Base-by-base conservation (phyloP, 2,113 vertebrate species). In the Malurus elegans region DNA sequence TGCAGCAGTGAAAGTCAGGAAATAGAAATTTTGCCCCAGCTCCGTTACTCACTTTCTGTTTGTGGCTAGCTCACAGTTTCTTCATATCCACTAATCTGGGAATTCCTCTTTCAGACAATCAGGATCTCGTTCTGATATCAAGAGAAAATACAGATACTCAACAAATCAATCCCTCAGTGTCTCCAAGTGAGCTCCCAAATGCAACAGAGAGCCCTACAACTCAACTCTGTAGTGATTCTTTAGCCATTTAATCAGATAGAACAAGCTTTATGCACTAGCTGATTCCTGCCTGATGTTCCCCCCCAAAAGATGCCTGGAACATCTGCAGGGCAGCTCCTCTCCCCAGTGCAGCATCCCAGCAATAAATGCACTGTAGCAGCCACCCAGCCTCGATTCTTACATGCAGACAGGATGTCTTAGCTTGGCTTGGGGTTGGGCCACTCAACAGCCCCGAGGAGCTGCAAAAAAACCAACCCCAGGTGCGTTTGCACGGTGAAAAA, bases 381-480 rank as follows among this genome's bases (percentile, higher is more conserved):
- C 48, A 47, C 31, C 6, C 32, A 42, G 34, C 31, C 67, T 17
- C 0, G 0, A 36, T 73, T 70, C 20, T 50, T 14, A 66, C 0
- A 6, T 11, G 20, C 18, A 50, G 56, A 26, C 60, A 80, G 81
- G 23, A 56, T 40, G 3, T 45, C 56, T 23, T 13, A 29, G 21
- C 14, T 85, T 66, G 78, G 44, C 14, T 56, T 81, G 38, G 10
- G 14, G 2, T 5, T 51, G 42, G 29, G 65, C 3, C 42, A 34
- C 10, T 15, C 29, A n/a, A 38, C 8, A 88, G 47, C 31, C 23
- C 47, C 17, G 23, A 70, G 44, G 10, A 48, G 18, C 18, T 57
- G 34, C 40, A 21, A 6, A 1, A 26, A 61, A 69, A 12, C 0
- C 21, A 32, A 16, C 21, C 12, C 44, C 56, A 61, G n/a, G 38